These are phyloP conservation scores for Sciaenops ocellatus DNA, from an alignment of 2,797 vertebrate genomes.

Conservation along the genomic window DNA sequence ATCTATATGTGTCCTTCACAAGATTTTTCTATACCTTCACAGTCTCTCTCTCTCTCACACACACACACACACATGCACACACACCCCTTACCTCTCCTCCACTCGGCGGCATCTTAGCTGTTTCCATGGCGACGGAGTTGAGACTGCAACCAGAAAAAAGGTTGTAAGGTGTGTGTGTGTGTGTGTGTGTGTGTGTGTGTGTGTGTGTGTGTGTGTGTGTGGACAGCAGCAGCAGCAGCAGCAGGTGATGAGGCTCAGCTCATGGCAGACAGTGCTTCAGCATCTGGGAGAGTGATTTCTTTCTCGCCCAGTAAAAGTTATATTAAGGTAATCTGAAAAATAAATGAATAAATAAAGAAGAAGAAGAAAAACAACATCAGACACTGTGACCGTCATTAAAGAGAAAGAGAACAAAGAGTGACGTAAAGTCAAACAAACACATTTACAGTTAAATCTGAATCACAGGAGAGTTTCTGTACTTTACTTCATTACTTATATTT, in stretches of 20 bases:
- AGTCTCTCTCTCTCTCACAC: conserved; percentile 21
- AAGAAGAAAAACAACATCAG: conserved; percentile 32
- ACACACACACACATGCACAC: conserved; percentile 43
- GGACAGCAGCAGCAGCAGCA: conserved; percentile 49
- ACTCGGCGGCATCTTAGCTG: conserved; percentile 84
- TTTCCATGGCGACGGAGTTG: conserved; percentile 84
- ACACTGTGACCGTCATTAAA: conserved; percentile 52
- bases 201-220: conserved; percentile 41
- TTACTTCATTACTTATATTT: not conserved
- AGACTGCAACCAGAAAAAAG: conserved; percentile 70
- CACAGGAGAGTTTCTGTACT: not conserved
- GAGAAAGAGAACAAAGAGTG: conserved; percentile 20
- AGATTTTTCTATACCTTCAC: conserved; percentile 70
- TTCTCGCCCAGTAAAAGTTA: conserved; percentile 74
- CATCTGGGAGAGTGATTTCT: conserved; percentile 70
- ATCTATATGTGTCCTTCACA: conserved; percentile 75
- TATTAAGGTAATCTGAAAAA: conserved; percentile 47
- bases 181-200: conserved; percentile 25
- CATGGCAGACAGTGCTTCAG: conserved; percentile 54
- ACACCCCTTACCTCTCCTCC: conserved; percentile 58
- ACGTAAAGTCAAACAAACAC: conserved; percentile 8
- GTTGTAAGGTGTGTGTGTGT: conserved; percentile 1
- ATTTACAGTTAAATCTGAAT: not conserved
- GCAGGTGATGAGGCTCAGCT: conserved; percentile 77
- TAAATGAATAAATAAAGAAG: conserved; percentile 1